Base-by-base conservation (phyloP, 2,888 invertebrate genomes). In the Vannuccia rotundouncinata region DNA sequence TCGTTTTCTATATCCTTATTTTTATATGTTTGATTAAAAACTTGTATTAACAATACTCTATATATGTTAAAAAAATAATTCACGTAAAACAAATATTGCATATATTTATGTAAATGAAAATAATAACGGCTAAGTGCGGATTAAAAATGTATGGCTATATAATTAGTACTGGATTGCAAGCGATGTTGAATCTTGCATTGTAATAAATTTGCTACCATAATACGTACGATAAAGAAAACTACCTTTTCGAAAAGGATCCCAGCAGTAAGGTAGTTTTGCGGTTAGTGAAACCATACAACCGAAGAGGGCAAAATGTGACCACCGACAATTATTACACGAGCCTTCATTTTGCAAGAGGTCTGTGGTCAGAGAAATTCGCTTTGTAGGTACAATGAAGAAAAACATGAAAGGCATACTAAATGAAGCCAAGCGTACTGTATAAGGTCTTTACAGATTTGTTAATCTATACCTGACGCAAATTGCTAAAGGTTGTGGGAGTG, bases 341-440 rank as follows among this genome's bases (percentile, higher is more conserved):
- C 45, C 5, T 45, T 5, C 22, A 17, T 66, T 22, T 66, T 5
- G 66, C 22, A 22, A 66, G 25, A 66, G 25, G 66, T 66, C 66
- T 66, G 66, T 66, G 66, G 66, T 66, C 66, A 66, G 66, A 66
- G 66, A 66, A 66, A 66, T 66, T 66, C 22, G 25, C 66, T n/a
- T 66, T 66, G 66, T 66, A 27, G 66, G 10, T n/a, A 66, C 66
- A 22, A 66, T 66, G 25, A 66, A 66, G 66, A 66, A 66, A 66
- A 66, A 66, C 66, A 66, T 2, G 66, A 66, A 66, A 22, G 66
- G 66, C 66, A 66, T 66, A 66, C 10, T 27, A 66, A 22, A 66
- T 66, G 66, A 66, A n/a, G 66, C 66, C 66, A 66, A 66, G 25
- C 45, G 45, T 45, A 45, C 45, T 45, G 45, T n/a, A n/a, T n/a